phyloP scores from a whole-genome alignment of 2,113 vertebrate species.

The Hassar affinis region DNA sequence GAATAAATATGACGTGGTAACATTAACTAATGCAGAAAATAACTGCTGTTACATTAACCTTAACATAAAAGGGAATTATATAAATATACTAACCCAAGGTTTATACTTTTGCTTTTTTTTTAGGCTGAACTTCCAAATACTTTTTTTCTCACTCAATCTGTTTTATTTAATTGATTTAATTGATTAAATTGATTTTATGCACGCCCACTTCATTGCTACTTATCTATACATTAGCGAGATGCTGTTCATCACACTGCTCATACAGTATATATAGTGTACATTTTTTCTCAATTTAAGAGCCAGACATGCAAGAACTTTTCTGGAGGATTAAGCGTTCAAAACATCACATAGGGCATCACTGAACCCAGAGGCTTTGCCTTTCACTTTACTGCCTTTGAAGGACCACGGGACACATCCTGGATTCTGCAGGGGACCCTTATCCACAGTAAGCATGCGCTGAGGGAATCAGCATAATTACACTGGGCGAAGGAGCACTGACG shows the following conservation, averaged over 20 bases:
- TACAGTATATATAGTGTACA: too few relatives aligned
- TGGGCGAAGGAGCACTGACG: slow-evolving; percentile 56
- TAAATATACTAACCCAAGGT: too few relatives aligned
- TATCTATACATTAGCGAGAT: not conserved
- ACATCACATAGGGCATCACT: slow-evolving; percentile 15
- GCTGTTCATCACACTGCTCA: not conserved
- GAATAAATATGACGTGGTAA: too few relatives aligned
- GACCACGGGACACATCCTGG: slow-evolving; percentile 44
- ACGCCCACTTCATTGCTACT: not conserved
- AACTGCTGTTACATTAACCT: too few relatives aligned
- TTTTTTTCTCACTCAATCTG: too few relatives aligned
- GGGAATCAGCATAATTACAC: slow-evolving; percentile 65
- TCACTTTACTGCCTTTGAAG: slow-evolving; percentile 28
- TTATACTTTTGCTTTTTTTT: too few relatives aligned
- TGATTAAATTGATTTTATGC: not conserved
- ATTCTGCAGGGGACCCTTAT: slow-evolving; percentile 57
- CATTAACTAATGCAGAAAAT: too few relatives aligned
- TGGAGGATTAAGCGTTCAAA: slow-evolving; percentile 21
- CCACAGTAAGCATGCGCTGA: slow-evolving; percentile 63
- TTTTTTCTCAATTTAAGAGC: not conserved
- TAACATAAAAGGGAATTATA: too few relatives aligned
- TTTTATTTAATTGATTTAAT: too few relatives aligned
- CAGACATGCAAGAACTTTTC: not conserved
- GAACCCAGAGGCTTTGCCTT: slow-evolving; percentile 7
- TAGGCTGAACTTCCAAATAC: too few relatives aligned